Conservation (phyloP, 2,113 vertebrate genomes). For the Trichomycterus rosablanca region DNA sequence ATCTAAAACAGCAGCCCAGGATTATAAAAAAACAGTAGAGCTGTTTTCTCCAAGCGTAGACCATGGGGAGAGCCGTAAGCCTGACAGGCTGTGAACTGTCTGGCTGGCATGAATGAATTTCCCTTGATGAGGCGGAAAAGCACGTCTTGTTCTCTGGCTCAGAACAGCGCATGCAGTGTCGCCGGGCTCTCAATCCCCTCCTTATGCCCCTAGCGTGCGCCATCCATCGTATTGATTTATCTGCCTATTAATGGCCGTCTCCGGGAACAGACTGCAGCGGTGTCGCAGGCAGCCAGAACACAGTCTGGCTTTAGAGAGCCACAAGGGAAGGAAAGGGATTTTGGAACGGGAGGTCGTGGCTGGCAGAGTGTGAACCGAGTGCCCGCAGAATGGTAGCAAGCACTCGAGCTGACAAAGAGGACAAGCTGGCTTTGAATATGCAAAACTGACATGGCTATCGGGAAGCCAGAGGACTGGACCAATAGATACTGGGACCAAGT, state of each 20-base stretch:
- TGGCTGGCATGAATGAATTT: conserved; percentile 25
- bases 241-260: conserved; percentile 37
- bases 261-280: conserved; percentile 45
- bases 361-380: conserved; percentile 21
- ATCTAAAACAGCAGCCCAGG: no score
- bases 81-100: conserved; percentile 6
- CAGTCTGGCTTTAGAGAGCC: conserved; percentile 37
- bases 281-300: conserved; percentile 36
- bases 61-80: no score
- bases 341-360: conserved; percentile 25
- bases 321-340: conserved; percentile 8
- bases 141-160: conserved; percentile 25
- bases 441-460: conserved; percentile 17
- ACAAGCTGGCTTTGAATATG: conserved; percentile 28
- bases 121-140: conserved; percentile 21
- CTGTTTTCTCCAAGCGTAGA: not conserved
- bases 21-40: no score
- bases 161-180: conserved; percentile 25
- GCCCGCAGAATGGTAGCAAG: conserved; percentile 23
- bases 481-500: not conserved
- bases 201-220: conserved; percentile 24
- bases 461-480: not conserved
- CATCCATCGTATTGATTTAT: conserved; percentile 40
- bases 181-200: conserved; percentile 6
- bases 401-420: conserved; percentile 11